A percentile compares a stretch with the other conserved stretches of the same genome.
These are phyloP conservation scores for Caenorhabditis remanei DNA, from an alignment of 1,140 invertebrate genomes.

Conservation along the genomic window DNA sequence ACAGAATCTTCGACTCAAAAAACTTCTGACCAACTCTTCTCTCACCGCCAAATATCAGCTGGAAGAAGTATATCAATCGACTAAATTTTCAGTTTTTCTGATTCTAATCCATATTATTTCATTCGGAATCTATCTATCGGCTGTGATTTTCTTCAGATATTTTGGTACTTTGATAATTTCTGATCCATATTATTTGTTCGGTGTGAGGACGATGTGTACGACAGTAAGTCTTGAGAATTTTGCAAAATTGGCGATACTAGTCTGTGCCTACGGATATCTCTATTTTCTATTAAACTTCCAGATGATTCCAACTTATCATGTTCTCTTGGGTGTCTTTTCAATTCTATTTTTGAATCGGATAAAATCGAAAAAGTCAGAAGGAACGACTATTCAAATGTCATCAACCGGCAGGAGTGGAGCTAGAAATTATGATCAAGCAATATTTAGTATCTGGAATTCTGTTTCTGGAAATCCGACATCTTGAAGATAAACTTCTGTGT, in stretches of 20 bases:
- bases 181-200: background rate
- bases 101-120: background rate
- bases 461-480: background rate
- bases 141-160: background rate
- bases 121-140: background rate
- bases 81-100: background rate
- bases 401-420: conserved; percentile 5
- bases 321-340: background rate
- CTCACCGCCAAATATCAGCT: background rate
- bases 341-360: background rate
- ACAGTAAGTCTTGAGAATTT: background rate
- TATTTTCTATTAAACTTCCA: background rate
- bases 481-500: too few relatives aligned
- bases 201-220: background rate
- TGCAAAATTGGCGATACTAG: too few relatives aligned
- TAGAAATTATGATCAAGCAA: background rate
- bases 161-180: background rate
- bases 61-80: background rate
- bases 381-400: conserved; percentile 6
- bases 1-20: background rate
- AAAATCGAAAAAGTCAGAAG: conserved; percentile 5
- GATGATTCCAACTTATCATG: background rate
- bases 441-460: conserved; percentile 15
- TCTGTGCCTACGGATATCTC: too few relatives aligned
- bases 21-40: background rate